Percentiles rank a stretch among this genome's conserved stretches.
These are phyloP conservation scores for Acronicta leporina DNA, from an alignment of 2,888 invertebrate species.

Conservation along the genomic window DNA sequence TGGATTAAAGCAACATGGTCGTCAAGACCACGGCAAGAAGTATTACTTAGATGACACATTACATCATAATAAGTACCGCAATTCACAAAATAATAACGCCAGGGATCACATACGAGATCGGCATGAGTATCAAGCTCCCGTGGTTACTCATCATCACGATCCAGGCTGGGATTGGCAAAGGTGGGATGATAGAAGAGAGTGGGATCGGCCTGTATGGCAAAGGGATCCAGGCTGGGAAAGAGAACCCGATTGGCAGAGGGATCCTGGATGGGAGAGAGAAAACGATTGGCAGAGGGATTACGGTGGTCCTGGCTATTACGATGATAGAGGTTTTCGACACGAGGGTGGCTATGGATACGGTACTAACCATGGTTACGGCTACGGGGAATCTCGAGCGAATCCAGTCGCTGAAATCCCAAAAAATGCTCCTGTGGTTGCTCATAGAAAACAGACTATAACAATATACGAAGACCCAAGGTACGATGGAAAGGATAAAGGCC, in stretches of 20 bases:
- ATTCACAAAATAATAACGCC: constrained; percentile 77
- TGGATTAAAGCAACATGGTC: constrained; percentile 77
- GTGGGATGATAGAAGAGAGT: constrained; percentile 72
- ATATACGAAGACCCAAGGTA: constrained; percentile 87
- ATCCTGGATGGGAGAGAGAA: constrained; percentile 63
- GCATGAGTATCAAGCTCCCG: constrained; percentile 72
- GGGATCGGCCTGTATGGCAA: constrained; percentile 70
- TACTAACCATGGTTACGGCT: constrained; percentile 80
- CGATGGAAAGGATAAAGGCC: constrained; percentile 77
- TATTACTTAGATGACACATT: constrained; percentile 82
- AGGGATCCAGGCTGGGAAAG: constrained; percentile 60
- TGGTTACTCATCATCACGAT: constrained; percentile 61
- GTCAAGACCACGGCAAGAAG: constrained; percentile 82
- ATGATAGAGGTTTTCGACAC: constrained; percentile 78
- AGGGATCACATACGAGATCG: constrained; percentile 77
- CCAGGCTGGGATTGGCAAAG: constrained; percentile 77
- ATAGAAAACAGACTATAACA: constrained; percentile 85
- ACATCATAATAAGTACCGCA: constrained; percentile 79
- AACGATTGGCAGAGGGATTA: constrained; percentile 69
- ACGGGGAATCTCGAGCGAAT: constrained; percentile 76
- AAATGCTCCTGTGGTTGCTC: constrained; percentile 79
- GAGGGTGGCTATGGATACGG: constrained; percentile 82
- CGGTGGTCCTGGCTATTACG: constrained; percentile 81
- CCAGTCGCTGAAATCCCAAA: constrained; percentile 77
- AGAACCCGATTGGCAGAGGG: constrained; percentile 55